Conservation (phyloP, 2,113 vertebrate species). For the Rhinolophus sinicus region DNA sequence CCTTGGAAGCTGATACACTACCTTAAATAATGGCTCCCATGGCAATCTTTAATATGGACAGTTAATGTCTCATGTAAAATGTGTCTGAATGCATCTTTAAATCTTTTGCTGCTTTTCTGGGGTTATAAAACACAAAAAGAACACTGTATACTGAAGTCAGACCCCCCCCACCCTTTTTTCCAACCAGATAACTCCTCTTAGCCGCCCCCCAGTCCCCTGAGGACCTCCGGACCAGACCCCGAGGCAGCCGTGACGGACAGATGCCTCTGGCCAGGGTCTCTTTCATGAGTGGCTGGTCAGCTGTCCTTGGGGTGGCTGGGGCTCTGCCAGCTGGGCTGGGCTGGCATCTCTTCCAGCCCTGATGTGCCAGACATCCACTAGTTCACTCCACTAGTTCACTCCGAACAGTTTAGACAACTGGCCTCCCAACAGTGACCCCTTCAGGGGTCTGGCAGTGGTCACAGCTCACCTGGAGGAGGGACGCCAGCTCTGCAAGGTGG, state of each 20-base stretch:
- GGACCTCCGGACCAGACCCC: neutral
- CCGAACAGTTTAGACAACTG: too few species aligned
- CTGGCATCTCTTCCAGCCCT: neutral
- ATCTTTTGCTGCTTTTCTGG: neutral
- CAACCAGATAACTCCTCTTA: fast-evolving
- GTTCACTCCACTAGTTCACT: neutral
- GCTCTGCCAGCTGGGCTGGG: neutral
- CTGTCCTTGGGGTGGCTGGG: neutral
- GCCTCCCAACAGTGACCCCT: neutral
- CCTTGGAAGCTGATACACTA: neutral
- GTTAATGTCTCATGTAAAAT: fast-evolving
- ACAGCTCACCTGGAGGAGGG: neutral
- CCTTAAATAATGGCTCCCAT: fast-evolving
- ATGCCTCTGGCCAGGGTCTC: neutral
- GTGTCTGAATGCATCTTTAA: neutral
- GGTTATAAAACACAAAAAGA: neutral
- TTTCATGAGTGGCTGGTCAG: neutral
- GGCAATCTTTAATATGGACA: fast-evolving
- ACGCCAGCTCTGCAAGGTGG: fast-evolving
- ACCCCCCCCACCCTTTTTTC: neutral
- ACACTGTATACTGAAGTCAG: neutral
- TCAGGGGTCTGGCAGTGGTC: neutral
- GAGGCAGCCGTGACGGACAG: fast-evolving
- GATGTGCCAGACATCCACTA: fast-evolving
- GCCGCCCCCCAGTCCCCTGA: fast-evolving